Conservation (phyloP, 2,888 invertebrate genomes). For the Parnassius smintheus region DNA sequence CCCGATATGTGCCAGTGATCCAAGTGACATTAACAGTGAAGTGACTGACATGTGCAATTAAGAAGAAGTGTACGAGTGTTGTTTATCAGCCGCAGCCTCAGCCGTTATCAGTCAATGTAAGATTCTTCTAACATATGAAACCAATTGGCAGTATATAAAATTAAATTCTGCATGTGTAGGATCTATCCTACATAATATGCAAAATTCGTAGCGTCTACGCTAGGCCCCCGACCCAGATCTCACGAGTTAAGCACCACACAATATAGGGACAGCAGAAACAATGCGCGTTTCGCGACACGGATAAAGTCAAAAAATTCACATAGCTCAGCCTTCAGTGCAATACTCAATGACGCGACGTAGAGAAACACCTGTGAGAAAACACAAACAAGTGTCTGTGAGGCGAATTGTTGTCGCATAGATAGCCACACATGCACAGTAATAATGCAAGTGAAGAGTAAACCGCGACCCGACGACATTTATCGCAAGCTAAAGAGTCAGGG, state of each 20-base stretch:
- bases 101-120: conserved; percentile 74
- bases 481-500: conserved; percentile 17
- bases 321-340: conserved; percentile 71
- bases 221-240: conserved; percentile 75
- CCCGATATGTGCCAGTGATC: conserved; percentile 73
- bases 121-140: conserved; percentile 46
- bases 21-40: conserved; percentile 65
- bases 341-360: conserved; percentile 66
- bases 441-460: conserved; percentile 22
- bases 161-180: conserved; percentile 6
- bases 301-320: conserved; percentile 70
- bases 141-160: conserved; percentile 14
- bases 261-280: conserved; percentile 66
- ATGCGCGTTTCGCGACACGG: conserved; percentile 69
- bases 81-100: conserved; percentile 70
- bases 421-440: conserved; percentile 17
- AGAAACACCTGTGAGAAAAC: conserved; percentile 77
- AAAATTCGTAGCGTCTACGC: conserved; percentile 8
- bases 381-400: conserved; percentile 55
- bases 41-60: conserved; percentile 70
- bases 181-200: background rate
- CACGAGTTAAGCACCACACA: conserved; percentile 59
- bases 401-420: conserved; percentile 34
- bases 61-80: conserved; percentile 60
- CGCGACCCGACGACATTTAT: conserved; percentile 28